Evolutionary conservation across 2,888 invertebrate species (phyloP), one percentile per base, ranked within the genome.

Genomic region (Protonemura montana): DNA sequence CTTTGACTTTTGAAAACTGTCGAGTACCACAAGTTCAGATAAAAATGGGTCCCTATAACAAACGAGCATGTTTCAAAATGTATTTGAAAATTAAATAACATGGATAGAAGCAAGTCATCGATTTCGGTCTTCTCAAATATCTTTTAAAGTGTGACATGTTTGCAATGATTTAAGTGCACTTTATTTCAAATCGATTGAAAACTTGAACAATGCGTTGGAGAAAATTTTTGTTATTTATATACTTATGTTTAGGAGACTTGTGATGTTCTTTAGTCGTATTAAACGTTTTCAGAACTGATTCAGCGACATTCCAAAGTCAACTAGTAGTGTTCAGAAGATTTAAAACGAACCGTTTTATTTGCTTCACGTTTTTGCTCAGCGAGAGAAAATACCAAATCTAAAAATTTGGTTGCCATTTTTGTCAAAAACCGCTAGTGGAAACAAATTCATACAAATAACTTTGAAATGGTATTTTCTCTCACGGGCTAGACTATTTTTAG

Each of bases 221-320:
- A n/a, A n/a, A n/a, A n/a, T n/a, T n/a, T n/a, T n/a, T 35, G 35
- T 10, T 35, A 10, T 3, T 35, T 35, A 35, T 35, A 35, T 3
- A 81, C 16, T 80, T 81, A 81, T 28, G 28, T 81, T 6, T 81
- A 21, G 13, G 30, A n/a, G 28, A 81, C 30, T 13, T 81, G 28
- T 78, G 27, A 78, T 29, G 10, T 10, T 10, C 78, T 26, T 28
- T 7, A 78, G 29, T 78, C 27, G 10, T 7, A n/a, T 81, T 30
- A 25, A 26, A 35, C 35, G 35, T 81, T 2, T 29, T 21, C 16
- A 59, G 84, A 5, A 76, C 84, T 84, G 76, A 84, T 29, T 41
- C 26, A 84, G 84, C 84, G 28, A 16, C 84, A 84, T 76, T 84
- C 84, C 84, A 84, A 84, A 84, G 84, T 84, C 59, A 42, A 59